These are phyloP conservation scores for Drosophila rellima DNA, from an alignment of 2,888 invertebrate species.

Conservation along the genomic window DNA sequence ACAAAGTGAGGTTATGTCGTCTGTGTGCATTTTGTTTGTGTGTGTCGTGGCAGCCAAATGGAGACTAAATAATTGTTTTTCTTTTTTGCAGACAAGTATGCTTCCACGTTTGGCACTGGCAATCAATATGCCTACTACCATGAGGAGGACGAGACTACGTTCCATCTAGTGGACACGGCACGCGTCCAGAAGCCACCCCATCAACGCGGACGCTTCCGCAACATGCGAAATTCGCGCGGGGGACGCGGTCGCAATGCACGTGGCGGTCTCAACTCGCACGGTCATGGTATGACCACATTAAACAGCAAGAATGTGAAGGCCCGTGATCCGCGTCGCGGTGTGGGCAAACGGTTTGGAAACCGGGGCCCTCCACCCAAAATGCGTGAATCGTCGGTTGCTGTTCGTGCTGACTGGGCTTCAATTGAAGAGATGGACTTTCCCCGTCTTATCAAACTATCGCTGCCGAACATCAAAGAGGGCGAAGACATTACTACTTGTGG, in stretches of 20 bases:
- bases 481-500: conserved; percentile 95
- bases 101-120: conserved; percentile 96
- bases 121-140: conserved; percentile 99
- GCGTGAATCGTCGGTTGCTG: conserved; percentile 98
- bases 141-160: conserved; percentile 99
- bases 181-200: conserved; percentile 96
- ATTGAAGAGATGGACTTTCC: conserved; percentile 99
- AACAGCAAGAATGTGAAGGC: conserved; percentile 94
- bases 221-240: conserved; percentile 88
- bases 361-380: conserved; percentile 95
- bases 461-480: conserved; percentile 96
- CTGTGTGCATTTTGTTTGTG: conserved; percentile 39
- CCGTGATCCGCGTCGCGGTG: conserved; percentile 90
- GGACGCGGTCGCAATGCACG: conserved; percentile 88
- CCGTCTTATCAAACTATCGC: conserved; percentile 95
- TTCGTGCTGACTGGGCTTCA: conserved; percentile 98
- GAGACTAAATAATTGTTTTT: conserved; percentile 2
- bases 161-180: conserved; percentile 99
- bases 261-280: conserved; percentile 89
- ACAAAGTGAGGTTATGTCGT: conserved; percentile 77
- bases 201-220: conserved; percentile 96
- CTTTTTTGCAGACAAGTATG: conserved; percentile 89
- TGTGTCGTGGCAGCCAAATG: conserved; percentile 76
- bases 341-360: conserved; percentile 83
- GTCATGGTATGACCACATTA: conserved; percentile 92